Evolutionary conservation across 92 coral and sea anemone genomes (phyloP).

Genomic region (Parazoanthus darwini): DNA sequence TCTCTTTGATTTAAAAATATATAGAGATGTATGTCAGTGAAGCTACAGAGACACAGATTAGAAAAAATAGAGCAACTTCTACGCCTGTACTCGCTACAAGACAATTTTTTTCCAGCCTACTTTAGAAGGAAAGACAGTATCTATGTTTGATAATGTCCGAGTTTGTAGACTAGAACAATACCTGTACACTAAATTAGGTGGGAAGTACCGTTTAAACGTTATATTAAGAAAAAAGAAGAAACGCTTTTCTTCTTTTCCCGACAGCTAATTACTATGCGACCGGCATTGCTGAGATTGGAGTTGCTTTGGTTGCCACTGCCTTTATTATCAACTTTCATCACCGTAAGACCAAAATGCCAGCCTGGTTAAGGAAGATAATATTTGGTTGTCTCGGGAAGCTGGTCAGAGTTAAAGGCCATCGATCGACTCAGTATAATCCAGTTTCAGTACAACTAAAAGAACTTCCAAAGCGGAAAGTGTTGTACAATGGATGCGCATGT

Average conservation of each 20-base stretch:
- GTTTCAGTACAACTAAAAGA: constrained; percentile 34
- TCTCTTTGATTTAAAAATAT: no score
- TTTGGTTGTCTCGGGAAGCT: constrained; percentile 67
- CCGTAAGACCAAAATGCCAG: constrained; percentile 68
- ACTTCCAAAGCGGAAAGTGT: constrained; percentile 21
- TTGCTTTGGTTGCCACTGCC: constrained; percentile 75
- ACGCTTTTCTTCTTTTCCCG: not conserved
- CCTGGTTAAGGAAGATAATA: constrained; percentile 58
- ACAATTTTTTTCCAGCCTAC: no score
- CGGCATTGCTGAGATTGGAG: constrained; percentile 81
- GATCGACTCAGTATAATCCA: not conserved
- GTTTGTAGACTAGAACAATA: no score
- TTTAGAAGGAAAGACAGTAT: no score
- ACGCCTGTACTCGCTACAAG: no score
- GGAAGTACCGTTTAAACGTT: no score
- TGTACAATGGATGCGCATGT: constrained; percentile 13
- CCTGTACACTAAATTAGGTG: no score
- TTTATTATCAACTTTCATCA: constrained; percentile 79
- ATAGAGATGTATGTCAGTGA: no score
- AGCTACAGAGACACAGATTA: no score
- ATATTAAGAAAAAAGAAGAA: no score
- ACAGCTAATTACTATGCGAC: constrained; percentile 85
- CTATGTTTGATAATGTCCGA: no score
- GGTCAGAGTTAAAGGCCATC: constrained; percentile 50
- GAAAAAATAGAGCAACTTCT: no score